A percentile compares a stretch with the other conserved stretches of the same genome.
These are phyloP conservation scores for Melanotaenia parkinsoni DNA, from an alignment of 2,797 vertebrate genomes.

Conservation along the genomic window DNA sequence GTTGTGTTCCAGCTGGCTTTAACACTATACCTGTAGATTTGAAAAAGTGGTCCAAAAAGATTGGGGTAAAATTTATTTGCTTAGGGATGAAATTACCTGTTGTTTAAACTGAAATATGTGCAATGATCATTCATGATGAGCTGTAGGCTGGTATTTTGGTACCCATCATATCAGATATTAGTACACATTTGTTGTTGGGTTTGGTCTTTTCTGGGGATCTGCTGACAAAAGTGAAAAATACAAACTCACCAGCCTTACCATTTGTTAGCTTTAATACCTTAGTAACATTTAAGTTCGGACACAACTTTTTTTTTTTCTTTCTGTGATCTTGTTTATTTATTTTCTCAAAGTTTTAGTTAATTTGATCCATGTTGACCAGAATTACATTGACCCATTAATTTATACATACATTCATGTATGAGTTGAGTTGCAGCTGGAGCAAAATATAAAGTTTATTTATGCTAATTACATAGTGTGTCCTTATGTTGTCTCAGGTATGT, in stretches of 20 bases:
- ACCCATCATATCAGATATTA: no score
- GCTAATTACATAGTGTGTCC: constrained; percentile 2
- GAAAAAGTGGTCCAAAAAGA: no score
- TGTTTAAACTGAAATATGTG: no score
- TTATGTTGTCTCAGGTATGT: constrained; percentile 48
- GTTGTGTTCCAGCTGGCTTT: no score
- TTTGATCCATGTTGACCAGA: not conserved
- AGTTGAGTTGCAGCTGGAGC: not conserved
- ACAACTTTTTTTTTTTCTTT: not conserved
- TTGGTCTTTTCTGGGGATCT: constrained; percentile 14
- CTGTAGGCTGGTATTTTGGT: no score
- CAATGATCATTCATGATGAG: no score
- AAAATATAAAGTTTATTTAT: constrained; percentile 6
- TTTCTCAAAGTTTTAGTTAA: constrained; percentile 1
- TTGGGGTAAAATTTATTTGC: no score
- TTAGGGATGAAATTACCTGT: no score
- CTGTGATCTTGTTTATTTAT: constrained; percentile 24
- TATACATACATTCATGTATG: not conserved
- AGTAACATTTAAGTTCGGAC: constrained; percentile 15
- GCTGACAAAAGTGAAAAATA: not conserved
- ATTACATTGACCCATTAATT: not conserved
- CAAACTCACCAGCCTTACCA: not conserved
- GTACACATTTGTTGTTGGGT: not conserved
- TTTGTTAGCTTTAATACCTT: constrained; percentile 16
- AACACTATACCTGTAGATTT: no score